A percentile compares a stretch with the other conserved stretches of the same genome.
Evolutionary conservation across 1,140 invertebrate species (phyloP).

Genomic region (Drosophila melanogaster): DNA sequence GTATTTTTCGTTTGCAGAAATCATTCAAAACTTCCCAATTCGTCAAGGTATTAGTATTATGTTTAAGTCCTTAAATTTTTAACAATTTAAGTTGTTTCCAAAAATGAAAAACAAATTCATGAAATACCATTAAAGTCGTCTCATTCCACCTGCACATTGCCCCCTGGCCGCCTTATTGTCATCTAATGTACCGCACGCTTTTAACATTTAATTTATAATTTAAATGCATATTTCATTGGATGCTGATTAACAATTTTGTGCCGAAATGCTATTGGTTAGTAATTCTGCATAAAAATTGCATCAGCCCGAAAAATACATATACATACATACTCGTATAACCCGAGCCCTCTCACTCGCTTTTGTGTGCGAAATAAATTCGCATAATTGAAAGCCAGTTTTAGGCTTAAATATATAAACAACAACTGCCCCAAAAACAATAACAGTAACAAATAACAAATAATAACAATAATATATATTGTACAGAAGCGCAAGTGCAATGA

Average conservation of each 20-base stretch:
- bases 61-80: neutral
- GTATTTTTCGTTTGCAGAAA: neutral
- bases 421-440: constrained; percentile 26
- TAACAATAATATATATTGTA: constrained; percentile 60
- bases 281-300: constrained; percentile 80
- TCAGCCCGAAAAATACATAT: constrained; percentile 56
- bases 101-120: constrained; percentile 39
- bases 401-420: constrained; percentile 34
- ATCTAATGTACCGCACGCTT: constrained; percentile 63
- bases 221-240: constrained; percentile 70
- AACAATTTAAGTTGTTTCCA: neutral
- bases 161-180: constrained; percentile 37
- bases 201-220: constrained; percentile 76
- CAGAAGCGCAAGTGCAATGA: constrained; percentile 79
- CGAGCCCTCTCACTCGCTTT: constrained; percentile 16
- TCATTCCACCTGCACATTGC: constrained; percentile 59
- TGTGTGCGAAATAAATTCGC: constrained; percentile 42
- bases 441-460: constrained; percentile 56
- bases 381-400: constrained; percentile 79
- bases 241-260: constrained; percentile 59
- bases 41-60: neutral
- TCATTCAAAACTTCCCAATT: neutral
- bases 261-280: constrained; percentile 63
- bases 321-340: constrained; percentile 25
- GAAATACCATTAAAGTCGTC: constrained; percentile 44